phyloP scores from a whole-genome alignment of 2,113 vertebrate genomes.

The Polypterus senegalus region DNA sequence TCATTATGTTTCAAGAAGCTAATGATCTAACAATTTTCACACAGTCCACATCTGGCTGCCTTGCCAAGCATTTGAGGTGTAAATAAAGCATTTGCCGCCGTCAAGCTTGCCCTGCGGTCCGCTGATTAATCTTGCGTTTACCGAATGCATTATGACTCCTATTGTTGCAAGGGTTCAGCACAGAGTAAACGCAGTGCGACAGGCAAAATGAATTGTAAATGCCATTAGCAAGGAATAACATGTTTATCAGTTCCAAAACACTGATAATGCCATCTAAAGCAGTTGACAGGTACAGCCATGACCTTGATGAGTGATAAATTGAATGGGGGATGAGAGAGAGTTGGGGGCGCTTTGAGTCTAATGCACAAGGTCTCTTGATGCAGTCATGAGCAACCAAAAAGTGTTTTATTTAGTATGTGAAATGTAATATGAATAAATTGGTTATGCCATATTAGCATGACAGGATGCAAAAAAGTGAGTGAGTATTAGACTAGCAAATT shows the following conservation, averaged over 20 bases:
- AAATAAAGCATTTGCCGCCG: not conserved
- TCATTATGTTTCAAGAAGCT: not conserved
- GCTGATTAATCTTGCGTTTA: not conserved
- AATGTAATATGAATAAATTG: no score
- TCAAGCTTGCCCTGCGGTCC: not conserved
- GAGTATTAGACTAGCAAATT: no score
- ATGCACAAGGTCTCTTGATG: not conserved
- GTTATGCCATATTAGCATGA: no score
- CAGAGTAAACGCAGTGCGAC: not conserved
- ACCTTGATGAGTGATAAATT: not conserved
- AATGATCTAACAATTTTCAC: not conserved
- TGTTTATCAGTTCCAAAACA: not conserved
- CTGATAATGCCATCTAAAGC: not conserved
- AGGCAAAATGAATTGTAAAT: slow-evolving; percentile 1
- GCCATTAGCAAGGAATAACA: not conserved
- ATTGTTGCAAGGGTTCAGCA: not conserved
- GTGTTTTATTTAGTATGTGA: no score
- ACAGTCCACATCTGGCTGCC: not conserved
- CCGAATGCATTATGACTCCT: not conserved
- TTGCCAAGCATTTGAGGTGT: not conserved
- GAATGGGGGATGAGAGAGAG: not conserved
- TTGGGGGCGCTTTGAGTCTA: not conserved
- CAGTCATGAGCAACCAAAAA: no score
- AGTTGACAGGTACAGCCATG: not conserved
- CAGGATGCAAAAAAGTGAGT: no score